Percentiles rank a stretch among this genome's conserved stretches.
phyloP scores from a whole-genome alignment of 2,113 vertebrate genomes.

The Zosterops pallidus region DNA sequence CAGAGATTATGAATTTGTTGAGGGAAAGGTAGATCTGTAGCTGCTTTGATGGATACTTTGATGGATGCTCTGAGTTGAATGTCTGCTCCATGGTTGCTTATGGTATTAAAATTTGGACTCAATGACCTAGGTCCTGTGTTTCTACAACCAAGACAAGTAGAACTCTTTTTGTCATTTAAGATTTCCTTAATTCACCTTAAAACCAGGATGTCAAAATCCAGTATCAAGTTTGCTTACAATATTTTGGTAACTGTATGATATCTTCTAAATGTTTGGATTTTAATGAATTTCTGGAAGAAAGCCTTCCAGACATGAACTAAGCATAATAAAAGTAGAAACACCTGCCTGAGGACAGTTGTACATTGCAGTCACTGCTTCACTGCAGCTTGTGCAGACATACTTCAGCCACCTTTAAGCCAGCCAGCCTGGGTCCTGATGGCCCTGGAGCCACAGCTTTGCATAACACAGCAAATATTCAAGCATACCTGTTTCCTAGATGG shows the following conservation, averaged over 20 bases:
- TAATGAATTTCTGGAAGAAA: conserved; percentile 16
- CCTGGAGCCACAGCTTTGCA: neutral
- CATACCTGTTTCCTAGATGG: neutral
- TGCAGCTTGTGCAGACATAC: neutral
- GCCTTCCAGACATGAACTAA: neutral
- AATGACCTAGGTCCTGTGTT: neutral
- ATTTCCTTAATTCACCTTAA: neutral
- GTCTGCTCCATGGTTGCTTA: neutral
- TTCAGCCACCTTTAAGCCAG: neutral
- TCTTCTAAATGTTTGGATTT: conserved; percentile 2
- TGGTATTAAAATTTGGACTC: neutral
- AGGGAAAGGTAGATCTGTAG: neutral
- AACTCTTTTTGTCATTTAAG: neutral
- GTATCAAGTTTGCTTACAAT: neutral
- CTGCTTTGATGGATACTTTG: neutral
- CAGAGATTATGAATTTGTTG: neutral
- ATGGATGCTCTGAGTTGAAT: neutral
- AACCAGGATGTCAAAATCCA: neutral
- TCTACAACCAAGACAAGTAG: neutral
- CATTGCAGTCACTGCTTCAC: neutral
- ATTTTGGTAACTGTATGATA: neutral
- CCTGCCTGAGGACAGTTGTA: conserved; percentile 20
- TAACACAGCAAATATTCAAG: neutral
- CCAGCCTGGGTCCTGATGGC: neutral
- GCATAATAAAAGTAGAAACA: conserved; percentile 12